Conservation (phyloP, 2,797 vertebrate genomes). For the Phataginus tricuspis region DNA sequence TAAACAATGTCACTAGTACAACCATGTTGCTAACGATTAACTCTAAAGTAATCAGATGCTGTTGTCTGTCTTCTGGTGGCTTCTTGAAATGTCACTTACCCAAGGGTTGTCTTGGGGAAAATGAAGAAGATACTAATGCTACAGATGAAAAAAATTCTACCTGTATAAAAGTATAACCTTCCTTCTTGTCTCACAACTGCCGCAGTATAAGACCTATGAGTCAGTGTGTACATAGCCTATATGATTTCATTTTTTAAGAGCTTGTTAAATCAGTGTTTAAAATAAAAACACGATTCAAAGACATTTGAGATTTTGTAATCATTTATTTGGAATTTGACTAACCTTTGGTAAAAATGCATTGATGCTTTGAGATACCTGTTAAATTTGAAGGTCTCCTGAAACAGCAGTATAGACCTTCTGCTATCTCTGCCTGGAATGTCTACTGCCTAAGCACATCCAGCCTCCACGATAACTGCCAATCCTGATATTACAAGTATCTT, state of each 20-base stretch:
- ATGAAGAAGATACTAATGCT: background rate
- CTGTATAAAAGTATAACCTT: background rate
- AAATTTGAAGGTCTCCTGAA: background rate
- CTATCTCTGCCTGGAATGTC: background rate
- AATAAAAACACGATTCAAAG: slow-evolving; percentile 41
- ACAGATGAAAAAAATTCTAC: background rate
- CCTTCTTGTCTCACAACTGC: background rate
- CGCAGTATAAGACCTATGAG: background rate
- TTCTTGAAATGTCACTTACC: slow-evolving; percentile 64
- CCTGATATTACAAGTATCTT: background rate
- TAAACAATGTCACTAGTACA: slow-evolving; percentile 71
- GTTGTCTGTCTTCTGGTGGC: slow-evolving; percentile 56
- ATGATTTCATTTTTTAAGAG: slow-evolving; percentile 13
- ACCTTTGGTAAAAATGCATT: background rate
- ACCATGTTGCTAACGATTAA: slow-evolving; percentile 70
- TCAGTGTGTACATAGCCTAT: background rate
- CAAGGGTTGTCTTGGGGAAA: background rate
- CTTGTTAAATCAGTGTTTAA: slow-evolving; percentile 24
- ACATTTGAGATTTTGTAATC: background rate
- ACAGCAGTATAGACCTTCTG: background rate
- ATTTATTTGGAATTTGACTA: slow-evolving; percentile 13
- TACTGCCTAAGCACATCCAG: background rate
- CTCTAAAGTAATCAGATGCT: slow-evolving; percentile 65
- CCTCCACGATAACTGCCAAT: background rate
- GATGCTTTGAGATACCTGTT: background rate